phyloP scores from a whole-genome alignment of 2,888 invertebrate species.

The Zygaena filipendulae region DNA sequence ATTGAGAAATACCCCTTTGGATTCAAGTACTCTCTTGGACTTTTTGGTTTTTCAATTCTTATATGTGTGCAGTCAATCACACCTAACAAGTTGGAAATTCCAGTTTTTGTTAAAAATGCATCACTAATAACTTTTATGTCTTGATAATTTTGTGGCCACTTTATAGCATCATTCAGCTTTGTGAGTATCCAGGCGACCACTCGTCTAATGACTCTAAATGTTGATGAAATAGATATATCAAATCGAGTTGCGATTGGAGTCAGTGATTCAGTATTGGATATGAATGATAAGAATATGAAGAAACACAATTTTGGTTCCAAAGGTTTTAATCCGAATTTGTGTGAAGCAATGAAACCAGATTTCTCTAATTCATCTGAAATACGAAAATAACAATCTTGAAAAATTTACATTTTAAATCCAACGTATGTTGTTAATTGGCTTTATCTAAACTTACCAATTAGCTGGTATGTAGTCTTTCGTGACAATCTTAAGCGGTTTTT shows the following conservation, averaged over 20 bases:
- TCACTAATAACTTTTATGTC: conserved; percentile 30
- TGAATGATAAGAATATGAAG: conserved; percentile 41
- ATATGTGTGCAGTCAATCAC: conserved; percentile 40
- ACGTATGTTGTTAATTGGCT: background rate
- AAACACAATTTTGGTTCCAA: conserved; percentile 41
- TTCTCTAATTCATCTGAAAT: conserved; percentile 42
- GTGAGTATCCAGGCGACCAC: conserved; percentile 42
- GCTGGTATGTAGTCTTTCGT: conserved; percentile 28
- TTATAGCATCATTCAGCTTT: conserved; percentile 36
- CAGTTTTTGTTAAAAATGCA: conserved; percentile 30
- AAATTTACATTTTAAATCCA: background rate
- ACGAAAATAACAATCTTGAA: too few species aligned
- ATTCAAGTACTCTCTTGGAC: conserved; percentile 37
- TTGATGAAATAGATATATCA: conserved; percentile 45
- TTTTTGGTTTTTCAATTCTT: conserved; percentile 42
- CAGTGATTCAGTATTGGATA: conserved; percentile 36
- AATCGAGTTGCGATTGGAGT: conserved; percentile 42
- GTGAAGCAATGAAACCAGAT: conserved; percentile 40
- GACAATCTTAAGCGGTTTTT: conserved; percentile 37
- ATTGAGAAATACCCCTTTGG: conserved; percentile 40
- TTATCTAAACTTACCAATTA: conserved; percentile 29
- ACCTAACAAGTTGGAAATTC: conserved; percentile 36
- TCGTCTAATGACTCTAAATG: conserved; percentile 40
- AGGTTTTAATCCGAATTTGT: conserved; percentile 42
- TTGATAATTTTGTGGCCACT: conserved; percentile 34